These are phyloP conservation scores for Eupithecia pulchellata DNA, from an alignment of 2,888 invertebrate species.

Conservation along the genomic window DNA sequence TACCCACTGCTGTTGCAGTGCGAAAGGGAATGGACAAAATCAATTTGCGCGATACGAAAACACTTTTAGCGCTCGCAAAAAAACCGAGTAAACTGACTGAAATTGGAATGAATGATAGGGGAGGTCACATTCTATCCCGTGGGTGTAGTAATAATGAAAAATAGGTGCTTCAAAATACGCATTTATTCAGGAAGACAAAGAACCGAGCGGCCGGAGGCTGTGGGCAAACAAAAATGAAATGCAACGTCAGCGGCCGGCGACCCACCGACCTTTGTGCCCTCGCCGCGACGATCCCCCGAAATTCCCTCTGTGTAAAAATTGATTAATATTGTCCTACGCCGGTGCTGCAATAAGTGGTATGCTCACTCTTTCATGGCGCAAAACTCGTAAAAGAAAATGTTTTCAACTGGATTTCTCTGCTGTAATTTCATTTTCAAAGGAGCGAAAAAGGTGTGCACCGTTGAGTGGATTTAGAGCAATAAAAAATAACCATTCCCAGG, in stretches of 20 bases:
- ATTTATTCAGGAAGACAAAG: conserved; percentile 78
- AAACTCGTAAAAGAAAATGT: conserved; percentile 66
- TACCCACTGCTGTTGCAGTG: conserved; percentile 28
- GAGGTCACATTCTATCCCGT: conserved; percentile 57
- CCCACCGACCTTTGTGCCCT: conserved; percentile 70
- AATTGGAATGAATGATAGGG: conserved; percentile 53
- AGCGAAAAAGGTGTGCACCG: conserved; percentile 57
- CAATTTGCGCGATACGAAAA: conserved; percentile 48
- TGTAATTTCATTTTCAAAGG: conserved; percentile 59
- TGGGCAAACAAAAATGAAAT: conserved; percentile 78
- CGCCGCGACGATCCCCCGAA: conserved; percentile 64
- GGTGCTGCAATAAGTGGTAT: conserved; percentile 67
- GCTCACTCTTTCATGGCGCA: conserved; percentile 62
- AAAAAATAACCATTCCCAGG: conserved; percentile 63
- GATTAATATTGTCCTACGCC: conserved; percentile 76
- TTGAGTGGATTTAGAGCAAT: conserved; percentile 63
- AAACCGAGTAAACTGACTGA: conserved; percentile 44
- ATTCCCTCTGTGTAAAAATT: conserved; percentile 77
- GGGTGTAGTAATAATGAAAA: conserved; percentile 69
- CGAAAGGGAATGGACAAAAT: conserved; percentile 43
- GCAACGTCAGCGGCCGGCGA: conserved; percentile 73
- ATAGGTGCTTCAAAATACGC: conserved; percentile 71
- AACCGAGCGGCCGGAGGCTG: conserved; percentile 67
- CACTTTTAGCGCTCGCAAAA: conserved; percentile 39
- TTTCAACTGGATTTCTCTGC: conserved; percentile 60